Evolutionary conservation across 2,113 vertebrate species (phyloP).

Genomic region (Coturnix japonica): DNA sequence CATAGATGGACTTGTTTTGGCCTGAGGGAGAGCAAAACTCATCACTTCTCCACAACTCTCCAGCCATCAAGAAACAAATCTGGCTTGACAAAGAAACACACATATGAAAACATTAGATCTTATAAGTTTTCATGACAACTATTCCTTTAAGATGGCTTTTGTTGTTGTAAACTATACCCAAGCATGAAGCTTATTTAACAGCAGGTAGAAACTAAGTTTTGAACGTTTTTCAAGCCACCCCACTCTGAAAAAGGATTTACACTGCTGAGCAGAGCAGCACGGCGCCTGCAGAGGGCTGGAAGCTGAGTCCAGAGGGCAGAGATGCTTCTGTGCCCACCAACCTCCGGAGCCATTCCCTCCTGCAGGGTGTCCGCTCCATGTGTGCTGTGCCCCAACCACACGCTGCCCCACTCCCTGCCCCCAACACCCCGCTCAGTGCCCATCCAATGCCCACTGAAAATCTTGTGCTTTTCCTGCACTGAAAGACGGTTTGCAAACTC

Average conservation of each 20-base stretch:
- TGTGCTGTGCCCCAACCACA: no score
- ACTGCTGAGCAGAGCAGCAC: not conserved
- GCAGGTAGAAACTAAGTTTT: not conserved
- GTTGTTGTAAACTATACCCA: not conserved
- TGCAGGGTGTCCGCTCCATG: no score
- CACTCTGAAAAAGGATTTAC: not conserved
- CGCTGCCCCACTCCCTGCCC: no score
- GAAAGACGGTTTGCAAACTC: not conserved
- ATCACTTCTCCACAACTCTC: not conserved
- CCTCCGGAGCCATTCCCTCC: no score
- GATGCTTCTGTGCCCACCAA: not conserved
- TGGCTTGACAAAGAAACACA: not conserved
- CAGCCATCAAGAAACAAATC: not conserved
- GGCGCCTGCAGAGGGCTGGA: no score
- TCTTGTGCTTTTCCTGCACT: fast-evolving
- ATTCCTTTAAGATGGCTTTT: not conserved
- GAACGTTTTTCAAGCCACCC: not conserved
- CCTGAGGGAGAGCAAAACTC: not conserved
- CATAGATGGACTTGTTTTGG: not conserved
- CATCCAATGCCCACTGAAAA: fast-evolving
- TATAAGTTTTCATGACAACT: fast-evolving
- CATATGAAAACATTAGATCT: not conserved
- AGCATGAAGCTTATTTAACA: fast-evolving
- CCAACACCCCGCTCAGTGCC: not conserved
- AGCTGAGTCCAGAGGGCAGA: no score